Conservation (phyloP, 2,797 vertebrate genomes). For the Melanotaenia parkinsoni region DNA sequence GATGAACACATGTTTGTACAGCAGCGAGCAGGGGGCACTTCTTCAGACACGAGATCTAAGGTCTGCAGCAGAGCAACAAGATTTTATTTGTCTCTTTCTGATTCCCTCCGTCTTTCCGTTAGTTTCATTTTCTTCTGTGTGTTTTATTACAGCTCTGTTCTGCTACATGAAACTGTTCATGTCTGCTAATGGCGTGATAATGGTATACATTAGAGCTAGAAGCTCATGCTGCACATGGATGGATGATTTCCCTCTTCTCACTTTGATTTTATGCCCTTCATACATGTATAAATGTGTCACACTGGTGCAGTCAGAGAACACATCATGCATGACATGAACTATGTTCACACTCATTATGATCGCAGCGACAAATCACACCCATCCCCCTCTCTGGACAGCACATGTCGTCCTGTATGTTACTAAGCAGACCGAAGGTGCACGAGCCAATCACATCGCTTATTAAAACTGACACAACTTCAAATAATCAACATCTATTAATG, state of each 20-base stretch:
- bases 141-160: neutral
- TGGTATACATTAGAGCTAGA: neutral
- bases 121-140: too few species aligned
- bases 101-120: too few species aligned
- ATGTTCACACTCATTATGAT: neutral
- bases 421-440: too few species aligned
- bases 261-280: conserved; percentile 20
- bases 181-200: too few species aligned
- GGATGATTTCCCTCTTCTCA: neutral
- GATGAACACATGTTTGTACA: conserved; percentile 47
- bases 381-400: neutral
- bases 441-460: too few species aligned
- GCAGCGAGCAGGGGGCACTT: conserved; percentile 5
- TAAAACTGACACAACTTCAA: too few species aligned
- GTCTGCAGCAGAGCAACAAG: neutral
- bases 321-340: neutral
- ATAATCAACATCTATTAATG: too few species aligned
- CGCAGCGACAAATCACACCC: neutral
- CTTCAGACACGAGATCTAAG: neutral
- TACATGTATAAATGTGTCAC: conserved; percentile 34
- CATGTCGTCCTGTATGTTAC: conserved; percentile 19
- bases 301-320: conserved; percentile 28
- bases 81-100: too few species aligned
- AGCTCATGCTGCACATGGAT: neutral
- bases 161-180: neutral